Evolutionary conservation across 2,888 invertebrate genomes (phyloP), one percentile per base, ranked within the genome.

Genomic region (Tenthredo livida): DNA sequence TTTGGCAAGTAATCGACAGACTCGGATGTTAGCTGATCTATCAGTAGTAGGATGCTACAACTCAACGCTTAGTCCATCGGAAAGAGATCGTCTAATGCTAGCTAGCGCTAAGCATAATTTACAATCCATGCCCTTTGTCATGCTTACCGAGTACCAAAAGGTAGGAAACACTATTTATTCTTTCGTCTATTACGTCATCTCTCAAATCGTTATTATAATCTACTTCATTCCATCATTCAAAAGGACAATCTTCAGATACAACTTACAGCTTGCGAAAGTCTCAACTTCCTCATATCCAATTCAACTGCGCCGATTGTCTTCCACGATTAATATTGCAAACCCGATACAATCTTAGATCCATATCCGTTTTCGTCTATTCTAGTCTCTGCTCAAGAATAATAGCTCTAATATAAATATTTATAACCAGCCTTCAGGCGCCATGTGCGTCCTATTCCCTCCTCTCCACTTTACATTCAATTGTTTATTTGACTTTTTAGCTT

Each of bases 21-120:
- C 99, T 3, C 95, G 99, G 89, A 99, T 99, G 99, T 93, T 99
- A 90, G 98, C 99, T 21, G 98, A 99, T 94, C 95, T 99, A 88
- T 97, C 98, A 85, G 95, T 99, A 80, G 97, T 99, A 58, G 98
- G 98, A 85, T 99, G 99, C 94, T 99, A 99, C 94, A 98, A 99
- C 92, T 96, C 96, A 89, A 96, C 96, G 78, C 96, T 97, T 94
- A 95, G 96, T 80, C 94, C 95, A 80, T 94, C 95, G 15, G 97
- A 98, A 90, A 95, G 97, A 58, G 97, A 98, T 91, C 94, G 96
- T 84, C 96, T 98, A 77, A 96, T 99, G 95, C 94, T 99, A 87
- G 97, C 97, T 54, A 99, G 98, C 91, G 99, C 99, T 84, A 99
- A 99, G 94, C 96, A 97, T 88, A 99, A 99, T 94, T 95, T 99